Conservation (phyloP, 2,888 invertebrate species). For the Caenorhabditis virilis region DNA sequence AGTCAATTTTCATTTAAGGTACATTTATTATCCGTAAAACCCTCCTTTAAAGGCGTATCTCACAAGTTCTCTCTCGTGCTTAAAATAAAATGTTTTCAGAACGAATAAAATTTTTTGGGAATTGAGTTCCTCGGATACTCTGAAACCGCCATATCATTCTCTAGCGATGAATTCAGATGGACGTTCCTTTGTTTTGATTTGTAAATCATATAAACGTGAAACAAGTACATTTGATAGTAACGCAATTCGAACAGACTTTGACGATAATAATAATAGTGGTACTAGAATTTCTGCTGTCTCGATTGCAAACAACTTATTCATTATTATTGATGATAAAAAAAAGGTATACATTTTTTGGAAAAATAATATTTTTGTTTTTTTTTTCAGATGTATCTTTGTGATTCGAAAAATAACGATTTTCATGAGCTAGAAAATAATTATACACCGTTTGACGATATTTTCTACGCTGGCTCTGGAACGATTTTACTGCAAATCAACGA, state of each 20-base stretch:
- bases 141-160: conserved; percentile 73
- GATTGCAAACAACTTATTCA: conserved; percentile 97
- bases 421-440: conserved; percentile 80
- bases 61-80: no score
- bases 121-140: conserved; percentile 74
- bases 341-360: no score
- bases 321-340: conserved; percentile 90
- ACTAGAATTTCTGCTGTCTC: conserved; percentile 89
- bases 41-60: no score
- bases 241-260: conserved; percentile 74
- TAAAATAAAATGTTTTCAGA: no score
- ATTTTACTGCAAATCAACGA: conserved; percentile 80
- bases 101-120: conserved; percentile 92
- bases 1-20: no score
- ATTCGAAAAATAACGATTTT: conserved; percentile 92
- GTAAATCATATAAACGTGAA: conserved; percentile 80
- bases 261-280: conserved; percentile 74
- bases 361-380: no score
- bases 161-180: conserved; percentile 97
- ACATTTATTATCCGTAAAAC: no score
- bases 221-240: conserved; percentile 92
- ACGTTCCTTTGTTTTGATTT: conserved; percentile 87
- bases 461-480: conserved; percentile 98
- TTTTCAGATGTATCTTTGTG: conserved; percentile 75
- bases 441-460: conserved; percentile 85